These are phyloP conservation scores for Oreonectes daqikongensis DNA, from an alignment of 2,797 vertebrate species.

Conservation along the genomic window DNA sequence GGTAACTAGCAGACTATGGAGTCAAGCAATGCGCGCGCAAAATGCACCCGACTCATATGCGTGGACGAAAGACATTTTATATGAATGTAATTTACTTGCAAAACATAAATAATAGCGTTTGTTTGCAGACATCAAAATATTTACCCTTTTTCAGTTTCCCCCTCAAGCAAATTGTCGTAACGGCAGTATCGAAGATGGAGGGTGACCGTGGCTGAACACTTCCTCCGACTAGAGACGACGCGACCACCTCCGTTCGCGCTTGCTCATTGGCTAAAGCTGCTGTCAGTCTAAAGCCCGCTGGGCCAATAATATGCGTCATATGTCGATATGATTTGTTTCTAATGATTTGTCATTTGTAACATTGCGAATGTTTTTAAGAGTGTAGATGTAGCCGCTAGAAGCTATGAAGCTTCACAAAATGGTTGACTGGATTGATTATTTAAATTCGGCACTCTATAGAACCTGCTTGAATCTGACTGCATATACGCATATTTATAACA, in stretches of 20 bases:
- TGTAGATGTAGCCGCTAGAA: background rate
- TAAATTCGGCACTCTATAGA: no score
- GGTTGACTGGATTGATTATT: no score
- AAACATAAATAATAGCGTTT: background rate
- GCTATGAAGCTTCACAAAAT: background rate
- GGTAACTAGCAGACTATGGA: background rate
- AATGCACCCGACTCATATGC: background rate
- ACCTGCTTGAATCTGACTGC: no score
- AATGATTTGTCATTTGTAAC: background rate
- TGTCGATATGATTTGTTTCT: background rate
- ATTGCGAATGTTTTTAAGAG: background rate
- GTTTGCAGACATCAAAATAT: background rate
- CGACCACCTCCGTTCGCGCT: background rate
- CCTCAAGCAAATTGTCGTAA: slow-evolving; percentile 32
- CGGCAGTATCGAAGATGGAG: slow-evolving; percentile 56
- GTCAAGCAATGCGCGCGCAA: background rate
- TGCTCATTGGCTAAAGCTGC: slow-evolving; percentile 44
- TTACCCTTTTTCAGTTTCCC: slow-evolving; percentile 47
- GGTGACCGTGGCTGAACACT: slow-evolving; percentile 45
- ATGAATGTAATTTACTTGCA: background rate
- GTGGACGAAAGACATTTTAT: background rate
- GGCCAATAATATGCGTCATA: background rate
- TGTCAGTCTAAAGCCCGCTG: background rate
- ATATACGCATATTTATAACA: no score
- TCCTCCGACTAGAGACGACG: slow-evolving; percentile 35